phyloP scores from a whole-genome alignment of 2,797 vertebrate species.

The Eutrigla gurnardus region DNA sequence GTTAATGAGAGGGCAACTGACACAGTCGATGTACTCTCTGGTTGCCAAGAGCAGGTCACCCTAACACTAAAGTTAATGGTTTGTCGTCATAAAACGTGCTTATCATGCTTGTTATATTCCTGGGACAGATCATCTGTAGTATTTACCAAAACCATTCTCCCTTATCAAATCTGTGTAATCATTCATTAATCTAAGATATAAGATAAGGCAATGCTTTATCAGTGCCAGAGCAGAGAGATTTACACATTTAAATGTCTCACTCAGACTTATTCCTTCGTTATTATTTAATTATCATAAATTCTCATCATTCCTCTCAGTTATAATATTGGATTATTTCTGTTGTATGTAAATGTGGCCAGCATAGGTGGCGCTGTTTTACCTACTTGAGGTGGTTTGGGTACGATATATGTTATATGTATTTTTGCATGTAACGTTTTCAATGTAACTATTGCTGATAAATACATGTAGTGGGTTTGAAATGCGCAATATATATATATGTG shows the following conservation, averaged over 20 bases:
- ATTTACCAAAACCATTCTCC: neutral
- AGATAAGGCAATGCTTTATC: too few relatives aligned
- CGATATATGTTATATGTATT: neutral
- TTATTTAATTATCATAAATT: too few relatives aligned
- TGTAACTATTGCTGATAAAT: too few relatives aligned
- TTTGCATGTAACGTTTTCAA: neutral
- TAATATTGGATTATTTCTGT: neutral
- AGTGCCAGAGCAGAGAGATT: too few relatives aligned
- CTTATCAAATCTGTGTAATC: neutral
- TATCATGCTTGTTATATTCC: neutral
- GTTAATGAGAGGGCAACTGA: neutral
- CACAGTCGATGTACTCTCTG: neutral
- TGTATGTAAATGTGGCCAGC: neutral
- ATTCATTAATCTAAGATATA: neutral
- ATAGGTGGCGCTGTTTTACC: neutral
- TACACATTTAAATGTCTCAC: neutral
- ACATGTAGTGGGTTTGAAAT: neutral
- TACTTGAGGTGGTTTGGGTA: neutral
- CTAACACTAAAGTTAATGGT: neutral
- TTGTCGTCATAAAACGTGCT: neutral
- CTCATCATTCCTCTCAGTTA: neutral
- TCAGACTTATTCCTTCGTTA: neutral
- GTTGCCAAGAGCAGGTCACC: neutral
- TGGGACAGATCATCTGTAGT: neutral
- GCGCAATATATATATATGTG: neutral